These are phyloP conservation scores for Mormyrus hasselquistii DNA, from an alignment of 2,797 vertebrate genomes.

Conservation along the genomic window DNA sequence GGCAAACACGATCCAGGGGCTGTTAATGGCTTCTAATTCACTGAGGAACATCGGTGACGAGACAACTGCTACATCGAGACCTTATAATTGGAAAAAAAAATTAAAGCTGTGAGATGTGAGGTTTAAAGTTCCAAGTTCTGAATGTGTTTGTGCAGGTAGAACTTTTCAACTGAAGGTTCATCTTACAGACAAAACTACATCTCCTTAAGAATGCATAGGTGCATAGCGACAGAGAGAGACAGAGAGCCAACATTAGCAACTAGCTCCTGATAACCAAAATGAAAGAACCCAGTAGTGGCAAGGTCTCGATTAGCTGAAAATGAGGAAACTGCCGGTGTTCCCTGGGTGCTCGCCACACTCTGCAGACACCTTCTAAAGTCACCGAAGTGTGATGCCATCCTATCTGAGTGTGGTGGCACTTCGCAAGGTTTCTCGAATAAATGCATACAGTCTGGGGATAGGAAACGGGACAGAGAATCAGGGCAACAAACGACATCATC, in stretches of 20 bases:
- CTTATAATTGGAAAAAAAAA: slow-evolving; percentile 8
- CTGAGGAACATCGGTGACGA: slow-evolving; percentile 47
- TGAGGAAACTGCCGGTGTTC: not conserved
- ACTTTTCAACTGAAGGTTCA: not conserved
- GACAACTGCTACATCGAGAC: slow-evolving; percentile 8
- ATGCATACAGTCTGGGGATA: slow-evolving; percentile 20
- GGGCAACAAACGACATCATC: slow-evolving; percentile 11
- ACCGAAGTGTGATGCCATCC: not conserved
- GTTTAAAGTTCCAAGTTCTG: slow-evolving; percentile 13
- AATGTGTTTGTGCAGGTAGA: slow-evolving; percentile 13
- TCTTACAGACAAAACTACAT: slow-evolving; percentile 3
- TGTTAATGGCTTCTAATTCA: slow-evolving; percentile 74
- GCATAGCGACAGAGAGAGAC: not conserved
- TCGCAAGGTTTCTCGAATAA: slow-evolving; percentile 16
- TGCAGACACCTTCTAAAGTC: not conserved
- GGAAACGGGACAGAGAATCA: slow-evolving; percentile 14
- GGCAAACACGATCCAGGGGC: slow-evolving; percentile 58
- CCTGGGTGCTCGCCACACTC: not conserved
- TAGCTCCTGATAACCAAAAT: not conserved
- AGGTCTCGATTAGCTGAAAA: slow-evolving; percentile 15
- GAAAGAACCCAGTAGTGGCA: not conserved
- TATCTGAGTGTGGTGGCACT: slow-evolving; percentile 10
- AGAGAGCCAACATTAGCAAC: not conserved
- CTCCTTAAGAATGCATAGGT: slow-evolving; percentile 14
- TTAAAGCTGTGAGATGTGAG: not conserved